A percentile compares a stretch with the other conserved stretches of the same genome.
Conservation (phyloP, 1,140 invertebrate species). For the Daktulosphaira vitifoliae region DNA sequence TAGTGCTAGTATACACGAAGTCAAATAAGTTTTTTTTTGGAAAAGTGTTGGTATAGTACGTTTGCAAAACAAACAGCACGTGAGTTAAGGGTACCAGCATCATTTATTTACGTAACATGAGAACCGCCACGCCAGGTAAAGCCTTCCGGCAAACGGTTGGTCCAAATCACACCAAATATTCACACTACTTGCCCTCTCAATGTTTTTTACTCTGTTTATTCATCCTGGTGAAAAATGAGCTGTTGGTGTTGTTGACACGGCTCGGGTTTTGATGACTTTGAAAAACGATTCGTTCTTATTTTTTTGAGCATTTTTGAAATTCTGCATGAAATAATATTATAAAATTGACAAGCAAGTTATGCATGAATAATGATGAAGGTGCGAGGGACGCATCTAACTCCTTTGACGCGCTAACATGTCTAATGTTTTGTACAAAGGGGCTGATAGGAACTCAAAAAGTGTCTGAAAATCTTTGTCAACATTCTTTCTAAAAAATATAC, state of each 20-base stretch:
- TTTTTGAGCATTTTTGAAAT: not conserved
- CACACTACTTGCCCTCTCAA: not conserved
- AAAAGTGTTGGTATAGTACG: too few species aligned
- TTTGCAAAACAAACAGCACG: too few species aligned
- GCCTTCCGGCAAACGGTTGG: too few species aligned
- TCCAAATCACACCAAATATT: not conserved
- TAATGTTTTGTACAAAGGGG: too few species aligned
- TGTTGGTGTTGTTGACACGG: not conserved
- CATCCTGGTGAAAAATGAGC: not conserved
- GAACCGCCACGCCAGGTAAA: too few species aligned
- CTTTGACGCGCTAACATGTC: too few species aligned
- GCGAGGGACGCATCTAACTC: too few species aligned
- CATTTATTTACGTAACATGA: too few species aligned
- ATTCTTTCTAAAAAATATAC: too few species aligned
- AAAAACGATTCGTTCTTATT: not conserved
- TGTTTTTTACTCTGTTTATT: constrained; percentile 8
- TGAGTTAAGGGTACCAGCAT: too few species aligned
- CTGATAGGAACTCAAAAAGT: too few species aligned
- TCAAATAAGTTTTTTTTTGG: too few species aligned
- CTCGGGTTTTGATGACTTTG: not conserved
- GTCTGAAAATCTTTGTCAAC: not conserved
- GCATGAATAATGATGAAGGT: constrained; percentile 2
- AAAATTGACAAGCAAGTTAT: not conserved
- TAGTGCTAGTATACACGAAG: not conserved
- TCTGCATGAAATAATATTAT: not conserved